A percentile compares a stretch with the other conserved stretches of the same genome.
Evolutionary conservation across 2,888 invertebrate species (phyloP).

Genomic region (Lutraria lutraria): DNA sequence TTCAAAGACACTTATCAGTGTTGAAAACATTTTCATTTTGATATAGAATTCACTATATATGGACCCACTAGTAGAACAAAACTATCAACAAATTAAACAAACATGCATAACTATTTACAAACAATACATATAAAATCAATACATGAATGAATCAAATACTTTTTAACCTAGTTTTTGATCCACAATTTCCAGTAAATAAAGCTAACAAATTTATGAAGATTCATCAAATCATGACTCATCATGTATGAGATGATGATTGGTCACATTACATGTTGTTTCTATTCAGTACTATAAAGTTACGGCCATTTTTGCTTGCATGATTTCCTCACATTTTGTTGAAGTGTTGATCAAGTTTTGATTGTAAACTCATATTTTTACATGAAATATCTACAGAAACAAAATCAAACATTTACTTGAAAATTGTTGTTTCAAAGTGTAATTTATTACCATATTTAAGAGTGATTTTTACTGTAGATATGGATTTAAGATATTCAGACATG

Average conservation of each 20-base stretch:
- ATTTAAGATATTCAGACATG: background rate
- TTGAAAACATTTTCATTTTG: no score
- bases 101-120: no score
- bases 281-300: conserved; percentile 1
- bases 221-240: background rate
- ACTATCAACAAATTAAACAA: no score
- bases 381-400: background rate
- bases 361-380: background rate
- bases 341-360: background rate
- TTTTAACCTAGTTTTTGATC: no score
- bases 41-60: no score
- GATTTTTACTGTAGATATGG: background rate
- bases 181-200: no score
- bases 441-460: background rate
- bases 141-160: no score
- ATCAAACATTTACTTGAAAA: background rate
- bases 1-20: no score
- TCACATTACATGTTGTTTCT: background rate
- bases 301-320: background rate
- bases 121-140: no score
- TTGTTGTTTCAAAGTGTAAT: background rate
- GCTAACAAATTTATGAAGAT: no score
- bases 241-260: background rate
- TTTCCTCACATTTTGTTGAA: background rate
- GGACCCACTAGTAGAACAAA: no score